Conservation (phyloP, 2,888 invertebrate species). For the Parascotia fuliginaria region DNA sequence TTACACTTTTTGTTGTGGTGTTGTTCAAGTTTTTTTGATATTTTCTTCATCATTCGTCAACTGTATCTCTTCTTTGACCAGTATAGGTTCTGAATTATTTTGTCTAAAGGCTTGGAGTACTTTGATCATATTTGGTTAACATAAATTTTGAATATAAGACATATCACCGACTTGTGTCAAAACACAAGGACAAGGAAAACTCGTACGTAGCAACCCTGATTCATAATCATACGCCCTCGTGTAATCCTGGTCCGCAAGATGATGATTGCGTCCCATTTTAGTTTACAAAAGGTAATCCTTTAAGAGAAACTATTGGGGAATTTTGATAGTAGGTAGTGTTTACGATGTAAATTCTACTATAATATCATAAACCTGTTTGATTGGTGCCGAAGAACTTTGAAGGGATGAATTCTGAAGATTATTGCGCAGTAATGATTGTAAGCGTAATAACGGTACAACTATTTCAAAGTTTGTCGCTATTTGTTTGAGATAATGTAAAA, state of each 20-base stretch:
- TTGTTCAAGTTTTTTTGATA: too few relatives aligned
- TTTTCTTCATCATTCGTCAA: too few relatives aligned
- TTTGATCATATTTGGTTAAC: too few relatives aligned
- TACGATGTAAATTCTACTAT: constrained; percentile 82
- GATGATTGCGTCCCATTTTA: constrained; percentile 84
- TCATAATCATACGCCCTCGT: constrained; percentile 61
- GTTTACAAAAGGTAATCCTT: constrained; percentile 86
- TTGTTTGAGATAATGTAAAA: constrained; percentile 21
- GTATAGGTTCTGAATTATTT: too few relatives aligned
- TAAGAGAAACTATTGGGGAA: constrained; percentile 80
- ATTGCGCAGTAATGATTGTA: constrained; percentile 35
- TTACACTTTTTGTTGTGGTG: too few relatives aligned
- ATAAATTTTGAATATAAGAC: too few relatives aligned
- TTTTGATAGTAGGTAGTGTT: constrained; percentile 78
- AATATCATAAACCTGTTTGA: constrained; percentile 84
- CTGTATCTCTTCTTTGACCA: too few relatives aligned
- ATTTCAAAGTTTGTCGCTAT: constrained; percentile 33
- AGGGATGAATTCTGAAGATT: constrained; percentile 57
- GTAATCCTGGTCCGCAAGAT: constrained; percentile 80
- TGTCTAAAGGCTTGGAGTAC: too few relatives aligned
- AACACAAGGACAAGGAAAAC: background rate
- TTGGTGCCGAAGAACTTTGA: constrained; percentile 72
- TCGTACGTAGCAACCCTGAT: constrained; percentile 28
- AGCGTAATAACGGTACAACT: constrained; percentile 24
- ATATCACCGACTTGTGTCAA: too few relatives aligned